A percentile compares a stretch with the other conserved stretches of the same genome.
phyloP scores from a whole-genome alignment of 2,113 vertebrate genomes.

The Spheniscus mendiculus region DNA sequence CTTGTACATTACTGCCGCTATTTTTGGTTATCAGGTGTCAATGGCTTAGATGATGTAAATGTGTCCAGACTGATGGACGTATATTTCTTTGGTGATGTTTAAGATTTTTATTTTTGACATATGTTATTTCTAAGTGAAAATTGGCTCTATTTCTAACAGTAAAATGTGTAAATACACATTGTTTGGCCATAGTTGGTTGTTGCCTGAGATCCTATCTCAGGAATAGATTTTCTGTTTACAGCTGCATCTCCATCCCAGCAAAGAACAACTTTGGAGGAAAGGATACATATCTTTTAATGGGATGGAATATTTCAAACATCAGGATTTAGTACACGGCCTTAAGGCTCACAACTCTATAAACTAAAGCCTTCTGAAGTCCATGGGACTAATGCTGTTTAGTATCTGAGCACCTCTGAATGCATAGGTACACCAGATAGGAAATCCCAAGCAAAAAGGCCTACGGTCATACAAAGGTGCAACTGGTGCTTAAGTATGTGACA shows the following conservation, averaged over 20 bases:
- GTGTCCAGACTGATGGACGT: not conserved
- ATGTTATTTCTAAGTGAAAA: not conserved
- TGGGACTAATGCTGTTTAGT: not conserved
- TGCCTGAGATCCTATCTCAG: not conserved
- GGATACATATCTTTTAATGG: not conserved
- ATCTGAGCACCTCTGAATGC: not conserved
- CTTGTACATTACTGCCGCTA: not conserved
- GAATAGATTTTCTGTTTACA: not conserved
- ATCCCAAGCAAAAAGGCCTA: not conserved
- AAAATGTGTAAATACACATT: not conserved
- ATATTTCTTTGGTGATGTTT: not conserved
- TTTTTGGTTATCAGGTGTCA: not conserved
- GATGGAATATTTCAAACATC: not conserved
- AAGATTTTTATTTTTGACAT: fast-evolving
- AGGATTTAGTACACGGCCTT: not conserved
- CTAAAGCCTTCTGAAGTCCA: not conserved
- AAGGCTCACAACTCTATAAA: not conserved
- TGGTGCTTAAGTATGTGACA: not conserved
- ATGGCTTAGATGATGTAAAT: not conserved
- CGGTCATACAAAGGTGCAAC: not conserved
- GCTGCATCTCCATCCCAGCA: not conserved
- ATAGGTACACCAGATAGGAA: not conserved
- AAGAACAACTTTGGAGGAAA: not conserved
- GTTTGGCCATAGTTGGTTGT: not conserved
- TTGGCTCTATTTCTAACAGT: not conserved